Percentiles rank a stretch among this genome's conserved stretches.
These are phyloP conservation scores for Oxyteleia sp. DNA, from an alignment of 2,888 invertebrate species.

Conservation along the genomic window DNA sequence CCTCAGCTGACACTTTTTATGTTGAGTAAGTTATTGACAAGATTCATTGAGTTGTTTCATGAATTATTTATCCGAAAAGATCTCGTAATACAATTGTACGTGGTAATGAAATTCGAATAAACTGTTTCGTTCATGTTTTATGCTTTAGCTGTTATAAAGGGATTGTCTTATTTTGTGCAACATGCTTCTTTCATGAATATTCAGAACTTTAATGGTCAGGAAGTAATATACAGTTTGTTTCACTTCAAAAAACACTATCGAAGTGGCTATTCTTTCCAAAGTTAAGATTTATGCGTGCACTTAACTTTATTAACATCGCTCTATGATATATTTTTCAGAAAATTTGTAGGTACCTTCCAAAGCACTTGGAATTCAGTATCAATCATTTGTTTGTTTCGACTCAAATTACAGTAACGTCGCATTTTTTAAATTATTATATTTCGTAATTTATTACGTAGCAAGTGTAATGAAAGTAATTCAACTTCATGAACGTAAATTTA, in stretches of 20 bases:
- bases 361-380: neutral
- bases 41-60: conserved; percentile 39
- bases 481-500: conserved; percentile 41
- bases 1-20: neutral
- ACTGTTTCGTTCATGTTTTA: conserved; percentile 63
- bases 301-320: conserved; percentile 12
- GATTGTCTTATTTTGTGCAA: conserved; percentile 68
- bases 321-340: neutral
- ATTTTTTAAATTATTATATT: neutral
- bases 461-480: neutral
- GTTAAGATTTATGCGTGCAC: conserved; percentile 29
- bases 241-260: conserved; percentile 52
- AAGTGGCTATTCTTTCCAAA: conserved; percentile 38
- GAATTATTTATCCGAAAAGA: conserved; percentile 51
- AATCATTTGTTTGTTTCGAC: neutral
- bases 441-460: neutral
- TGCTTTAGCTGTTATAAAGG: conserved; percentile 61
- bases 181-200: conserved; percentile 70
- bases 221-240: conserved; percentile 57
- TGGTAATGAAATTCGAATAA: conserved; percentile 67
- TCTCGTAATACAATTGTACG: conserved; percentile 47
- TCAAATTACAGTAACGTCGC: neutral
- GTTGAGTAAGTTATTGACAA: conserved; percentile 23
- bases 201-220: conserved; percentile 65
- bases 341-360: neutral